A percentile compares a stretch with the other conserved stretches of the same genome.
Conservation (phyloP, 2,888 invertebrate species). For the Blera fallax region DNA sequence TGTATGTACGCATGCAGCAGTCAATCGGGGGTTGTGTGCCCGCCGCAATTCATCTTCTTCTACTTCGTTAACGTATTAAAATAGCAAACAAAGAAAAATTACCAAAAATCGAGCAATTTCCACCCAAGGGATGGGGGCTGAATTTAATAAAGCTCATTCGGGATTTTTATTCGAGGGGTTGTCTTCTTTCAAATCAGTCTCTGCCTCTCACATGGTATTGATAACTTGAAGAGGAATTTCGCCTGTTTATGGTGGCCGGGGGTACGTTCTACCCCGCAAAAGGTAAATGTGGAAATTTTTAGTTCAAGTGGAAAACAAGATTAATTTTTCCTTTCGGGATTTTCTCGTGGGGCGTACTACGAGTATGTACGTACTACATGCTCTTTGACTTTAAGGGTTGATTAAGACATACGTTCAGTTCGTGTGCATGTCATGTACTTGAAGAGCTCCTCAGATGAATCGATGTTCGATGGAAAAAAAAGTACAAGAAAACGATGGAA, state of each 20-base stretch:
- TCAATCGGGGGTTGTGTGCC: slow-evolving; percentile 29
- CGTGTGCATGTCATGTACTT: slow-evolving; percentile 42
- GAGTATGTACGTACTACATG: neutral
- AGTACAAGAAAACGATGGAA: neutral
- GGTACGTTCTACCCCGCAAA: neutral
- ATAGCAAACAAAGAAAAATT: slow-evolving; percentile 72
- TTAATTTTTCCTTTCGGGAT: slow-evolving; percentile 62
- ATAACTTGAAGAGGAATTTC: slow-evolving; percentile 56
- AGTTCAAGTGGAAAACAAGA: slow-evolving; percentile 72
- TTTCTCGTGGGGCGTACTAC: slow-evolving; percentile 6
- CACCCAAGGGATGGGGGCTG: slow-evolving; percentile 42
- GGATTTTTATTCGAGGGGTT: slow-evolving; percentile 52
- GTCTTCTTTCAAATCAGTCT: slow-evolving; percentile 53
- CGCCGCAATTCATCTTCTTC: slow-evolving; percentile 66
- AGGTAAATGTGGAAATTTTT: slow-evolving; percentile 57
- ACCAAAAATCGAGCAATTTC: slow-evolving; percentile 72
- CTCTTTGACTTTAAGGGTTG: slow-evolving; percentile 63
- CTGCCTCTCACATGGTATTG: slow-evolving; percentile 44
- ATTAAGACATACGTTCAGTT: slow-evolving; percentile 63
- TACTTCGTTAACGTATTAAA: slow-evolving; percentile 72
- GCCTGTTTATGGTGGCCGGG: neutral
- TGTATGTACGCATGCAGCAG: neutral
- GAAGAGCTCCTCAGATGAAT: neutral
- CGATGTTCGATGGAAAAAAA: neutral
- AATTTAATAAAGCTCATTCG: slow-evolving; percentile 68